Evolutionary conservation across 1,140 invertebrate species (phyloP).

Genomic region (Agrypnia vestita): DNA sequence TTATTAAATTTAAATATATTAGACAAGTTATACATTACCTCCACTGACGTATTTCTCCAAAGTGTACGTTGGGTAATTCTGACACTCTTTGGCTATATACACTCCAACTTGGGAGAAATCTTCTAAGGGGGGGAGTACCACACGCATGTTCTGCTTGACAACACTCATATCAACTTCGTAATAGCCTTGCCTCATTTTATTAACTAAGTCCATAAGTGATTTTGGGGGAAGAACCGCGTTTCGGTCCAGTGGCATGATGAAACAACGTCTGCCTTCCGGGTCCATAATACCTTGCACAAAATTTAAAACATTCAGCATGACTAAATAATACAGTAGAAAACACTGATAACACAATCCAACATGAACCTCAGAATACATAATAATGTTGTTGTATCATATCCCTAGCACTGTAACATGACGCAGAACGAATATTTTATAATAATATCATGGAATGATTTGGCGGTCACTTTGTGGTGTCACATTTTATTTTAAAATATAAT

Average conservation of each 20-base stretch:
- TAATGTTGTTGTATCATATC: too few relatives aligned
- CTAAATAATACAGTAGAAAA: too few relatives aligned
- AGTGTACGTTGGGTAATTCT: conserved; percentile 80
- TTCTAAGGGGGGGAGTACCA: conserved; percentile 81
- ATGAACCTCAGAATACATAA: too few relatives aligned
- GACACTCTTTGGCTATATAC: conserved; percentile 83
- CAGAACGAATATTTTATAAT: too few relatives aligned
- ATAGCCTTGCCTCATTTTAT: conserved; percentile 86
- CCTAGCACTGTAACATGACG: too few relatives aligned
- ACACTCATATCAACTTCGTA: conserved; percentile 88
- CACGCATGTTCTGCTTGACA: conserved; percentile 84
- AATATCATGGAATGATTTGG: too few relatives aligned
- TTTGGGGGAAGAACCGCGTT: conserved; percentile 83
- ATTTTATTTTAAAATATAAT: too few relatives aligned
- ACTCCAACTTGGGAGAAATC: conserved; percentile 79
- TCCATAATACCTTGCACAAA: conserved; percentile 81
- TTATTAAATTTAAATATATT: conserved; percentile 37
- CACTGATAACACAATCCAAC: too few relatives aligned
- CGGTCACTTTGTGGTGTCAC: too few relatives aligned
- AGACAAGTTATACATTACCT: conserved; percentile 65
- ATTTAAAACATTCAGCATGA: too few relatives aligned
- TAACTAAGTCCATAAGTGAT: conserved; percentile 84
- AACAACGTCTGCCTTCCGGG: conserved; percentile 83
- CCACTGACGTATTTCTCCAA: conserved; percentile 78
- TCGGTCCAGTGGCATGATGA: conserved; percentile 90